Evolutionary conservation across 2,113 vertebrate species (phyloP), one percentile per base, ranked within the genome.

Genomic region (Heterochromis multidens): DNA sequence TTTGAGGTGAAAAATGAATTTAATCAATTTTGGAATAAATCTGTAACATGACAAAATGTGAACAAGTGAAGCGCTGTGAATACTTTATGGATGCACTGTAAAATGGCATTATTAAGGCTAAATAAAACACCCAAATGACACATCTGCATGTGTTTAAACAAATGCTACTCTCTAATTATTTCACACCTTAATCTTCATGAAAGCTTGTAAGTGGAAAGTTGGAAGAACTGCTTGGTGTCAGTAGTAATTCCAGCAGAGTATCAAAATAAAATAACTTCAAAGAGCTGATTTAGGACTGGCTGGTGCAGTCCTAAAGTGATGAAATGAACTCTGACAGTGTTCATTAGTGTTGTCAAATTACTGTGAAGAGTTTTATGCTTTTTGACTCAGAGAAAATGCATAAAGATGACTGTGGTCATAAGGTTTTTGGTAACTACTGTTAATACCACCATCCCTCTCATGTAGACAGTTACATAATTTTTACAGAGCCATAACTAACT

Each of bases 341-440:
- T 52, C 25, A 72, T 72, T 31, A 52, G 19, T 21, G 40, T 1
- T 19, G 25, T 72, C 43, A 29, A 29, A 29, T 72, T 72, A 52
- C 43, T 31, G 43, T 52, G 25, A 52, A 52, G 46, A 52, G 5
- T 17, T 72, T 72, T 72, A 72, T 52, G 17, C 2, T 29, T 72
- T 52, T 1, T 72, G 43, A 52, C 16, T 31, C 25, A 49, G 0
- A 11, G 37, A 3, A 72, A 29, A 49, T 29, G 25, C 23, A 72
- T 21, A 52, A 21, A 0, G 25, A 31, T 0, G 43, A 52, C 17
- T 72, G 2, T 0, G 2, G 0, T 52, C 17, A 7, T 29, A 29
- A 72, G 43, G 25, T 29, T 46, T 14, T 46, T 19, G 14, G 37
- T 70, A 70, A 23, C 37, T 67, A 27, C 40, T 49, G 40, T 29